phyloP scores from a whole-genome alignment of 2,797 vertebrate species.

The Clarias fuscus region DNA sequence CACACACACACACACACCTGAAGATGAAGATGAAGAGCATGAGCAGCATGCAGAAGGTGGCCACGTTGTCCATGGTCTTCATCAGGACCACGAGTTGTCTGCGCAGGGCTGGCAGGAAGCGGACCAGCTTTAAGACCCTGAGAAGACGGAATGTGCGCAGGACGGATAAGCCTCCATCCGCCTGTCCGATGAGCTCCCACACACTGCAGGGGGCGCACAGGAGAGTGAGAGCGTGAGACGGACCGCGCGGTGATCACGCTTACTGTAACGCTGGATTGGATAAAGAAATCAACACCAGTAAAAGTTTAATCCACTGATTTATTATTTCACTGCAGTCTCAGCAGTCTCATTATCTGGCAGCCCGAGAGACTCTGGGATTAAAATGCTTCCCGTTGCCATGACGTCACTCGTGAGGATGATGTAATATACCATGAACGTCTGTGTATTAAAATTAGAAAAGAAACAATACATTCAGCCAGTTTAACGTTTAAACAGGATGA shows the following conservation, averaged over 20 bases:
- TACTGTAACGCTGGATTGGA: neutral
- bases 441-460: neutral
- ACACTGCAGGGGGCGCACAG: conserved; percentile 16
- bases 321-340: neutral
- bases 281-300: neutral
- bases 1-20: conserved; percentile 45
- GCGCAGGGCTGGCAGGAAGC: conserved; percentile 57
- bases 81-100: conserved; percentile 57
- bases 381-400: neutral
- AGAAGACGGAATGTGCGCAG: conserved; percentile 52
- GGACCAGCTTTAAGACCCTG: conserved; percentile 55
- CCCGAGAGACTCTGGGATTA: neutral
- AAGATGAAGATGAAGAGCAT: conserved; percentile 61
- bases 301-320: neutral
- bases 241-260: neutral
- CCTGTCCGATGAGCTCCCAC: conserved; percentile 55
- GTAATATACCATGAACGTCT: neutral
- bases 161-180: conserved; percentile 53
- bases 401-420: neutral
- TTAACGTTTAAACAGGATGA: neutral
- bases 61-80: conserved; percentile 60
- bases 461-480: neutral
- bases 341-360: neutral
- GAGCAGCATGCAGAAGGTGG: conserved; percentile 59
- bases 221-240: neutral